phyloP scores from a whole-genome alignment of 2,113 vertebrate genomes.

The Silurus meridionalis region DNA sequence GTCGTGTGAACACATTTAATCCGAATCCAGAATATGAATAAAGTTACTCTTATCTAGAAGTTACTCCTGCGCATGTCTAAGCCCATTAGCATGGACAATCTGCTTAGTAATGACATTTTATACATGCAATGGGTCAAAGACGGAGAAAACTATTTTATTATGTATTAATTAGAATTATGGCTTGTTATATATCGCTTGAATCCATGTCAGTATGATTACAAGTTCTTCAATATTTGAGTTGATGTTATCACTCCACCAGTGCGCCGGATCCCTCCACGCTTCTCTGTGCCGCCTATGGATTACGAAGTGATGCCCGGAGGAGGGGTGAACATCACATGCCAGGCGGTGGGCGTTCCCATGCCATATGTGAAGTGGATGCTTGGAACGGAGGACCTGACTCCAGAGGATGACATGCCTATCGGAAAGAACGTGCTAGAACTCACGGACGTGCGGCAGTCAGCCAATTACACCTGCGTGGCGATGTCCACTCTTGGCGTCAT shows the following conservation, averaged over 20 bases:
- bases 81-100: not conserved
- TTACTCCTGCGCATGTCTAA: not conserved
- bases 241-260: conserved; percentile 73
- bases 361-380: conserved; percentile 99
- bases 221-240: not conserved
- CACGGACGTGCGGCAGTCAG: conserved; percentile 94
- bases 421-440: conserved; percentile 95
- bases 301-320: conserved; percentile 99
- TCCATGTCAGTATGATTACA: not conserved
- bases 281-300: conserved; percentile 96
- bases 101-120: not conserved
- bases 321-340: conserved; percentile 96
- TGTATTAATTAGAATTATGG: not conserved
- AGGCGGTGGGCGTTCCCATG: conserved; percentile 97
- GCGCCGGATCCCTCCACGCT: conserved; percentile 92
- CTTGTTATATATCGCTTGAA: not conserved
- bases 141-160: not conserved
- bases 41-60: not conserved
- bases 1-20: conserved; percentile 66
- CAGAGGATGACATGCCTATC: conserved; percentile 98
- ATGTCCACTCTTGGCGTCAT: conserved; percentile 99
- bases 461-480: conserved; percentile 98
- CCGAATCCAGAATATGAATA: not conserved
- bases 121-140: not conserved
- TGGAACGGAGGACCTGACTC: conserved; percentile 95